Percentiles rank a stretch among this genome's conserved stretches.
Evolutionary conservation across 2,113 vertebrate species (phyloP).

Genomic region (Cheilinus undulatus): DNA sequence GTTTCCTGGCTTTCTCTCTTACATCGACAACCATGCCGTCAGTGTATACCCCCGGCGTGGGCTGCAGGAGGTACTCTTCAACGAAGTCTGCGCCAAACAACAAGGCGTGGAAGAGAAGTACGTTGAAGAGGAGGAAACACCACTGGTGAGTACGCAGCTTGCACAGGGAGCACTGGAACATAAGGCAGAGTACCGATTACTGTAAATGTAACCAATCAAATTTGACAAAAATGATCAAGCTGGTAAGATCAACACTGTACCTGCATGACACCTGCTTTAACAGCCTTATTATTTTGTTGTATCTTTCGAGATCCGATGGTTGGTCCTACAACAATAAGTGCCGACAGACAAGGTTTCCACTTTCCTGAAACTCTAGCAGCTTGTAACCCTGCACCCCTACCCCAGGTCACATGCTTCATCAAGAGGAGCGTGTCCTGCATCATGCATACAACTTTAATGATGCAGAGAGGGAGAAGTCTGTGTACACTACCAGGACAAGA

Average conservation of each 20-base stretch:
- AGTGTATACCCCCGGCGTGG: conserved; percentile 84
- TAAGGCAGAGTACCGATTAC: not conserved
- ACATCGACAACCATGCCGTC: conserved; percentile 84
- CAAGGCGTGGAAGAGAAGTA: conserved; percentile 90
- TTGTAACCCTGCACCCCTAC: conserved; percentile 59
- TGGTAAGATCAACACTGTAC: conserved; percentile 43
- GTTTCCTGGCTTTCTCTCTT: conserved; percentile 87
- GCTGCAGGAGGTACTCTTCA: conserved; percentile 90
- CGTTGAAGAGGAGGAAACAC: conserved; percentile 92
- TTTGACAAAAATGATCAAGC: not conserved
- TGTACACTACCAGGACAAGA: not conserved
- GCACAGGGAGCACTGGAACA: conserved; percentile 83
- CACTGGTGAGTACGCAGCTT: conserved; percentile 91
- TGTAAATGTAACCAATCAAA: not conserved
- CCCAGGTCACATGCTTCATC: conserved; percentile 22
- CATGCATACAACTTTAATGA: conserved; percentile 60
- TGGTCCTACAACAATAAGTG: conserved; percentile 38
- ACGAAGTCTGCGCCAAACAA: conserved; percentile 93
- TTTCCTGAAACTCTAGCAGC: conserved; percentile 69
- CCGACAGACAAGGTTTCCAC: conserved; percentile 61
- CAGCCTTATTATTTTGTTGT: conserved; percentile 17
- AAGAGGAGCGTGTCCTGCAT: conserved; percentile 25
- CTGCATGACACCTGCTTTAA: conserved; percentile 62
- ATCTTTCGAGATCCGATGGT: conserved; percentile 2
- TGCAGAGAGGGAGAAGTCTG: not conserved